Percentiles rank a stretch among this genome's conserved stretches.
These are phyloP conservation scores for Anthoscopus minutus DNA, from an alignment of 2,113 vertebrate species.

Conservation along the genomic window DNA sequence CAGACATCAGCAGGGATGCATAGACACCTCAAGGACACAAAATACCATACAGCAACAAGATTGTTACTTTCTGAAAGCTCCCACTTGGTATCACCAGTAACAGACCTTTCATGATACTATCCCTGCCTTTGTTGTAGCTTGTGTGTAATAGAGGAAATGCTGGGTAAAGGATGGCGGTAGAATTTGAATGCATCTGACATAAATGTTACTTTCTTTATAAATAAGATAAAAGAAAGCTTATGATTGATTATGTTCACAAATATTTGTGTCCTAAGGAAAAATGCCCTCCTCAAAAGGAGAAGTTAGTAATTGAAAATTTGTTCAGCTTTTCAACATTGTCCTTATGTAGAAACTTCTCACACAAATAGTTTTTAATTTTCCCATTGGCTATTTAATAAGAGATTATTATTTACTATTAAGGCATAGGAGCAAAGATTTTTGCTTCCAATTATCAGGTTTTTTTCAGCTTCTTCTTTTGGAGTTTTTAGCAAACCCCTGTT, in stretches of 20 bases:
- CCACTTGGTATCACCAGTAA: background rate
- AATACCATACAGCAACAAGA: background rate
- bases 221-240: background rate
- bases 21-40: background rate
- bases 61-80: background rate
- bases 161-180: background rate
- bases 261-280: background rate
- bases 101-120: background rate
- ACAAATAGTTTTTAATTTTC: background rate
- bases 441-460: background rate
- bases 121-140: background rate
- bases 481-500: background rate
- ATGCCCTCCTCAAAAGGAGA: background rate
- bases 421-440: background rate
- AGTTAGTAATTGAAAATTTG: background rate
- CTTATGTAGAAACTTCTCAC: background rate
- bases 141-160: background rate
- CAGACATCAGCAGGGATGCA: background rate
- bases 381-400: background rate
- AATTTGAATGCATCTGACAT: background rate
- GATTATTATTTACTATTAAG: background rate
- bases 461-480: background rate
- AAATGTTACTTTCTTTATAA: background rate
- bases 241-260: background rate
- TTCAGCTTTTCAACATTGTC: background rate